Percentiles rank a stretch among this genome's conserved stretches.
Evolutionary conservation across 92 coral and sea anemone genomes (phyloP).

Genomic region (Anthopleura xanthogrammica): DNA sequence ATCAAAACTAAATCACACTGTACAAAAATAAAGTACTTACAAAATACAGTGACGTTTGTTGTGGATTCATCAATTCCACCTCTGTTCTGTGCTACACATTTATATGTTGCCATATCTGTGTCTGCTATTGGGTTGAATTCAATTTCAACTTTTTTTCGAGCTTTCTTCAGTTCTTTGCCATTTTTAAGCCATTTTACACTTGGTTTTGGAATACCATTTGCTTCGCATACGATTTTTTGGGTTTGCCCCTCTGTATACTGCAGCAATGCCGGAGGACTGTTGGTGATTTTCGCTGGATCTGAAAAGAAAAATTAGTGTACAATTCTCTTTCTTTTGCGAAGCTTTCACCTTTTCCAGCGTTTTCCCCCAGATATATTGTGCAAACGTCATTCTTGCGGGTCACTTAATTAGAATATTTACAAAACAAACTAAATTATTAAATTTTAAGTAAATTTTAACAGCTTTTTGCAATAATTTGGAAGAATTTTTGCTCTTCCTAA

Average conservation of each 20-base stretch:
- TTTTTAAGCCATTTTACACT: slow-evolving; percentile 65
- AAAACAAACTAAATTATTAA: background rate
- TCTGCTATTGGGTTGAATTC: slow-evolving; percentile 58
- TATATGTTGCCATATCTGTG: slow-evolving; percentile 59
- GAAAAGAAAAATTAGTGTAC: background rate
- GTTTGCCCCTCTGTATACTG: slow-evolving; percentile 51
- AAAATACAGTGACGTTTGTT: slow-evolving; percentile 57
- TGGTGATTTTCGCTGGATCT: slow-evolving; percentile 73
- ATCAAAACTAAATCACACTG: background rate
- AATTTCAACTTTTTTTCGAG: slow-evolving; percentile 40
- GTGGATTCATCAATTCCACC: slow-evolving; percentile 48
- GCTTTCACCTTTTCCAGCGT: background rate
- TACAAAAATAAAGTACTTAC: slow-evolving; percentile 44
- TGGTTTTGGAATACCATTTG: slow-evolving; percentile 79
- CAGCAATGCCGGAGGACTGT: slow-evolving; percentile 29
- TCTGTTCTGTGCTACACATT: slow-evolving; percentile 64
- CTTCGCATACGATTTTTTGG: slow-evolving; percentile 61
- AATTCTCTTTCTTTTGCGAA: background rate
- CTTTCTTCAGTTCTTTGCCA: slow-evolving; percentile 37
- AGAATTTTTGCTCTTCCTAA: background rate
- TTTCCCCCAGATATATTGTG: background rate
- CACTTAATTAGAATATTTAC: background rate
- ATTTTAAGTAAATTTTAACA: background rate
- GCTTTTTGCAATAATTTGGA: background rate
- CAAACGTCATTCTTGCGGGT: background rate